These are phyloP conservation scores for Lapara coniferarum DNA, from an alignment of 2,888 invertebrate species.

Conservation along the genomic window DNA sequence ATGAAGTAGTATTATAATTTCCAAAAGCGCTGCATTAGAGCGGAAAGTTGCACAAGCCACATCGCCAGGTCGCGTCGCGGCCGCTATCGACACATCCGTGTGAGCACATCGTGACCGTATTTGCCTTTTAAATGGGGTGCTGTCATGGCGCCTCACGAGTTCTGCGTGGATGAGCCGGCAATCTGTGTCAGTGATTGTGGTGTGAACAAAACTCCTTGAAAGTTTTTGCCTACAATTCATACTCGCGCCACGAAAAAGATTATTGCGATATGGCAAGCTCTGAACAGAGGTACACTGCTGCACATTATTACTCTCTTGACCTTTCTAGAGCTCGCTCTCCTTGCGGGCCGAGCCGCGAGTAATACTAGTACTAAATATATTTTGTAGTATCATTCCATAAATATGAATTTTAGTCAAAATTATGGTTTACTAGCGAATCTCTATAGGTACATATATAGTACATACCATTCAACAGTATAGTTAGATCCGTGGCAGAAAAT, in stretches of 20 bases:
- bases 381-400: too few species aligned
- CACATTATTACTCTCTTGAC: not conserved
- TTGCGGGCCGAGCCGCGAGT: too few species aligned
- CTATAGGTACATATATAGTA: too few species aligned
- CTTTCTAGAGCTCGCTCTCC: not conserved
- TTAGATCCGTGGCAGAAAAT: too few species aligned
- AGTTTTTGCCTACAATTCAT: slow-evolving; percentile 25
- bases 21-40: slow-evolving; percentile 42
- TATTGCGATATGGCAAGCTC: slow-evolving; percentile 7
- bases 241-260: slow-evolving; percentile 13
- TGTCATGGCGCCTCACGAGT: slow-evolving; percentile 72
- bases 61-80: slow-evolving; percentile 45
- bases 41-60: slow-evolving; percentile 51
- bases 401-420: too few species aligned
- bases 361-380: too few species aligned
- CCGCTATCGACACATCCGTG: slow-evolving; percentile 58
- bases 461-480: too few species aligned
- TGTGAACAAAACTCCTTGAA: slow-evolving; percentile 46
- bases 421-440: too few species aligned
- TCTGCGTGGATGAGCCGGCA: slow-evolving; percentile 67
- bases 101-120: slow-evolving; percentile 73
- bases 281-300: not conserved
- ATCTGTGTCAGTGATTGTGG: slow-evolving; percentile 70
- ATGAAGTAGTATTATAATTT: not conserved
- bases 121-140: slow-evolving; percentile 74